Evolutionary conservation across 2,113 vertebrate genomes (phyloP), one percentile per base, ranked within the genome.

Genomic region (Xiphophorus couchianus): DNA sequence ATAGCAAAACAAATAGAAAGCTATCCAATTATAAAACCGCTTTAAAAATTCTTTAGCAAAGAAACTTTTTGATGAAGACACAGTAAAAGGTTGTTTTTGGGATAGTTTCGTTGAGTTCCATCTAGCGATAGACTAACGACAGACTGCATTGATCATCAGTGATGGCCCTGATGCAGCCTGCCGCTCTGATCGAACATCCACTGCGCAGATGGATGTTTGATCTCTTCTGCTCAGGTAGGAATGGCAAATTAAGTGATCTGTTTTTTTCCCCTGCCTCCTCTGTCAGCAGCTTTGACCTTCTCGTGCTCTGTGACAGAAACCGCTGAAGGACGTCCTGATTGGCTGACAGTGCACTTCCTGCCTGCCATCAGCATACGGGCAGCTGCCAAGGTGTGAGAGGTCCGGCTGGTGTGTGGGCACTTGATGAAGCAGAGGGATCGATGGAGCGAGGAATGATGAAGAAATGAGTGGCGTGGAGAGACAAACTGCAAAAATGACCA

Each of bases 361-460:
- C 67, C 88, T 88, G 94, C 93, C 88, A 37, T 80, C 85, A 77
- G 84, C 51, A 72, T 76, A 74, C 70, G 76, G 85, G 60, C 88
- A 70, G 91, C 91, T 93, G 93, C 90, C 89, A 93, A 92, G 91
- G 88, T 91, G 89, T 58, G 82, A 88, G 87, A 83, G 85, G 85
- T 92, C 93, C 80, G 67, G 81, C 54, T 33, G 84, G 86, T 88
- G 44, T 74, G 76, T 66, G 88, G 85, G 76, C 85, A 83, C 89
- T 95, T 94, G 95, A 95, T 97, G 96, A 96, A 94, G 80, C 84
- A 93, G 93, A 92, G 87, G 86, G 94, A 98, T 98, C 96, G 33
- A 98, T 96, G 95, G 90, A 96, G 94, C 91, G 96, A 96, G 94
- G 95, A 96, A 97, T 95, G 94, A 96, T 95, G 95, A 96, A 96